Percentiles rank a stretch among this genome's conserved stretches.
Conservation (phyloP, 2,113 vertebrate genomes). For the Turnix velox region DNA sequence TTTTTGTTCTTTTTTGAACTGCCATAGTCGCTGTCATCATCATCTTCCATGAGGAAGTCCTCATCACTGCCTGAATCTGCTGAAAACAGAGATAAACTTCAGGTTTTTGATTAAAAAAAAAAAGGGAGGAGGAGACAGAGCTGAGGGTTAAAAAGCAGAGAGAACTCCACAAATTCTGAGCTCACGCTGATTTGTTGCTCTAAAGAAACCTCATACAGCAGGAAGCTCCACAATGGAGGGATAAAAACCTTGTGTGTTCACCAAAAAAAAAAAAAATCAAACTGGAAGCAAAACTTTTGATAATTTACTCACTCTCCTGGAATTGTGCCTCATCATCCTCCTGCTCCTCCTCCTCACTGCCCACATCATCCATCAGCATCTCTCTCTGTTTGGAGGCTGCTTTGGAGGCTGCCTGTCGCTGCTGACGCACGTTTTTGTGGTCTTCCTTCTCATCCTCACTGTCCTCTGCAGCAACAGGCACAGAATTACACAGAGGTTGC, state of each 20-base stretch:
- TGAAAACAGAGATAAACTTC: constrained; percentile 51
- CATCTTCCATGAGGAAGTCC: constrained; percentile 98
- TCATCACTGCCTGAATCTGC: constrained; percentile 97
- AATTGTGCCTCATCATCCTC: constrained; percentile 90
- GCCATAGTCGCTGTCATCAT: constrained; percentile 97
- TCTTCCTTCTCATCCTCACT: constrained; percentile 94
- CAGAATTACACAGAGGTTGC: not conserved
- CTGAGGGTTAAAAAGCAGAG: not conserved
- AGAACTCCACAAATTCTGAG: not conserved
- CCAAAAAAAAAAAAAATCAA: too few relatives aligned
- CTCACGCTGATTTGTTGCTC: not conserved
- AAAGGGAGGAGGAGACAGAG: not conserved
- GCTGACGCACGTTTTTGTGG: constrained; percentile 92
- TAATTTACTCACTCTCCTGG: constrained; percentile 84
- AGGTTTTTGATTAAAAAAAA: not conserved
- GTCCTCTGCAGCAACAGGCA: constrained; percentile 79
- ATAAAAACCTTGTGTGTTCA: too few relatives aligned
- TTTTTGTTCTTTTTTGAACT: constrained; percentile 97
- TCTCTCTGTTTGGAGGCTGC: constrained; percentile 97
- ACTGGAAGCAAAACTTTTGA: too few relatives aligned
- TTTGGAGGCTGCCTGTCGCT: constrained; percentile 95
- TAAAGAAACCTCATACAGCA: not conserved
- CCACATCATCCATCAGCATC: constrained; percentile 92
- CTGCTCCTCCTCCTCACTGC: constrained; percentile 92
- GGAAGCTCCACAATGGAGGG: not conserved